Percentiles rank a stretch among this genome's conserved stretches.
Evolutionary conservation across 2,888 invertebrate genomes (phyloP).

Genomic region (Pilophorus perplexus): DNA sequence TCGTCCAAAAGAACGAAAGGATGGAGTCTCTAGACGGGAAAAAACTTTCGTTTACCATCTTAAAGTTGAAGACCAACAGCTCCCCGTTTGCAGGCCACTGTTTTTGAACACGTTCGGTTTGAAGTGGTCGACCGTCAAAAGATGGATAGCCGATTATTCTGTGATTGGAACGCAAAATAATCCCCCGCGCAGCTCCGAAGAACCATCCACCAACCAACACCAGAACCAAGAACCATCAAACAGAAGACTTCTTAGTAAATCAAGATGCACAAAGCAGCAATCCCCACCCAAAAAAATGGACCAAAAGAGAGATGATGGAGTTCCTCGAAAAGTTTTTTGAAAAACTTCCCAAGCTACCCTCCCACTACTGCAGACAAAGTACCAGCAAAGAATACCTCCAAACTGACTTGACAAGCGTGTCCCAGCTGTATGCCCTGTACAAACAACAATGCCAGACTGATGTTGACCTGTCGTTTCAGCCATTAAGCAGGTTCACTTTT

Average conservation of each 20-base stretch:
- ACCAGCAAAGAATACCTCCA: conserved; percentile 46
- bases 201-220: background rate
- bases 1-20: conserved; percentile 16
- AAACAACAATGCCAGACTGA: conserved; percentile 1
- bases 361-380: conserved; percentile 46
- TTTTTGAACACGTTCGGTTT: conserved; percentile 19
- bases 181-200: background rate
- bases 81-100: conserved; percentile 15
- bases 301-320: conserved; percentile 2
- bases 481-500: conserved; percentile 15
- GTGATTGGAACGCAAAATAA: conserved; percentile 14
- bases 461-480: background rate
- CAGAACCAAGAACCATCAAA: no score
- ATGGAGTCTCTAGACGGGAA: background rate
- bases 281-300: conserved; percentile 1
- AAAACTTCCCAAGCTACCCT: conserved; percentile 45
- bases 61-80: conserved; percentile 6
- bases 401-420: conserved; percentile 35
- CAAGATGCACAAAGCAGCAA: background rate
- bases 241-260: conserved; percentile 10
- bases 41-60: conserved; percentile 13
- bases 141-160: conserved; percentile 6
- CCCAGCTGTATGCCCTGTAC: conserved; percentile 10
- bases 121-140: background rate
- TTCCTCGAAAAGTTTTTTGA: conserved; percentile 38